These are phyloP conservation scores for Anguilla japonica DNA, from an alignment of 2,113 vertebrate genomes.

Conservation along the genomic window DNA sequence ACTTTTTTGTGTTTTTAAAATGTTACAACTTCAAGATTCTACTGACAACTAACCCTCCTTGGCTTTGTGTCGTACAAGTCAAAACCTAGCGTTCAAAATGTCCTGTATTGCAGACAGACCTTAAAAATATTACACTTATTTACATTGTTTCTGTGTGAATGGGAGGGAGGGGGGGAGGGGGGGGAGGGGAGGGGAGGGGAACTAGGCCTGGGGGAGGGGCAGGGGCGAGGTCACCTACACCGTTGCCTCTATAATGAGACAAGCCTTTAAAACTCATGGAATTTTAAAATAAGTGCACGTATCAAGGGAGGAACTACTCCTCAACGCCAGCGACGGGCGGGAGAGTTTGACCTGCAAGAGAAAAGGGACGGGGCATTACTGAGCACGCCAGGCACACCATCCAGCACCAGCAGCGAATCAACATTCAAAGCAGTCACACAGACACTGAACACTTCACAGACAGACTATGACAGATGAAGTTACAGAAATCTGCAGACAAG, in stretches of 20 bases:
- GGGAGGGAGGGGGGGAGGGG: neutral
- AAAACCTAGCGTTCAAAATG: constrained; percentile 78
- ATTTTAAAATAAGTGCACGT: constrained; percentile 88
- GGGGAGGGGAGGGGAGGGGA: constrained; percentile 26
- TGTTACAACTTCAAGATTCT: constrained; percentile 86
- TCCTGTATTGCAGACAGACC: constrained; percentile 82
- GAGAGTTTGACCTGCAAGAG: constrained; percentile 89
- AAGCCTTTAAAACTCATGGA: constrained; percentile 99
- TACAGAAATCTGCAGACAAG: neutral
- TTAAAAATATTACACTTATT: constrained; percentile 92
- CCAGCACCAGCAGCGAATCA: constrained; percentile 11
- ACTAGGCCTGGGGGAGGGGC: constrained; percentile 32
- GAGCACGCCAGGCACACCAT: constrained; percentile 19
- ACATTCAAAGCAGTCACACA: constrained; percentile 29
- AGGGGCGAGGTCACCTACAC: constrained; percentile 90
- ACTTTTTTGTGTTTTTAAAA: constrained; percentile 79
- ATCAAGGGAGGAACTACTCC: constrained; percentile 75
- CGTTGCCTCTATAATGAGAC: constrained; percentile 99
- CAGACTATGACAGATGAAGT: neutral
- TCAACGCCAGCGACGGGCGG: constrained; percentile 93
- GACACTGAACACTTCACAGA: constrained; percentile 25
- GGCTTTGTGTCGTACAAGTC: constrained; percentile 83
- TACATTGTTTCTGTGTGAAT: constrained; percentile 66
- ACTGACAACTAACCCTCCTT: constrained; percentile 74
- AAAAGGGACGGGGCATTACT: constrained; percentile 56